Base-by-base conservation (phyloP, 2,113 vertebrate genomes). In the Chionodraco myersi region DNA sequence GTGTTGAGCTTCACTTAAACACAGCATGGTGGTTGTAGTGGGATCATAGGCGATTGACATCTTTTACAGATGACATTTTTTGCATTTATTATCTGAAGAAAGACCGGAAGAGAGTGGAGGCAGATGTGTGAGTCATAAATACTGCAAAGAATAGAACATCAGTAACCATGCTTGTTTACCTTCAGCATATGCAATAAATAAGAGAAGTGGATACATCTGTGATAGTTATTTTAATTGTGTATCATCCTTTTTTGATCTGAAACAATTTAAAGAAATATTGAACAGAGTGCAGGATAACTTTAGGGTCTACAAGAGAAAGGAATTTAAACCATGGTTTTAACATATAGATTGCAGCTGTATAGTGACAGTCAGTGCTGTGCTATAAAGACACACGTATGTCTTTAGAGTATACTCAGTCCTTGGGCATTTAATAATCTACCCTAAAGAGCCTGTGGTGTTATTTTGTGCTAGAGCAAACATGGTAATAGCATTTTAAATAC, bases 391-490 rank as follows among this genome's bases (percentile, higher is more conserved):
- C 14, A 26, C n/a, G 14, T 44, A 56, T 18, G 23, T 26, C 18
- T 16, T 18, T 41, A 13, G 36, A 15, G 13, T 47, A 21, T 30
- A 52, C 26, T 13, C 63, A 53, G 13, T 48, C n/a, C 6, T 71
- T 23, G 26, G 36, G 59, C 68, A 64, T 36, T 80, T 77, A 69
- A 84, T 80, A 66, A 63, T 58, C 60, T 21, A 68, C 80, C 63
- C 13, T 30, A 47, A 21, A 4, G 41, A 61, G 75, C 18, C 67
- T 74, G 62, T 36, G 36, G 72, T 66, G 54, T 77, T 36, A 69
- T 80, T 80, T 65, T 75, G 49, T 60, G 71, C 54, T 10, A 60
- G 56, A 64, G 52, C 61, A 77, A 86, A 86, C 79, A 54, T 36
- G 45, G 48, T 61, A 65, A 80, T 81, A 61, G 48, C 44, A 74